Conservation (phyloP, 2,888 invertebrate genomes). For the Megalurothrips usitatus region DNA sequence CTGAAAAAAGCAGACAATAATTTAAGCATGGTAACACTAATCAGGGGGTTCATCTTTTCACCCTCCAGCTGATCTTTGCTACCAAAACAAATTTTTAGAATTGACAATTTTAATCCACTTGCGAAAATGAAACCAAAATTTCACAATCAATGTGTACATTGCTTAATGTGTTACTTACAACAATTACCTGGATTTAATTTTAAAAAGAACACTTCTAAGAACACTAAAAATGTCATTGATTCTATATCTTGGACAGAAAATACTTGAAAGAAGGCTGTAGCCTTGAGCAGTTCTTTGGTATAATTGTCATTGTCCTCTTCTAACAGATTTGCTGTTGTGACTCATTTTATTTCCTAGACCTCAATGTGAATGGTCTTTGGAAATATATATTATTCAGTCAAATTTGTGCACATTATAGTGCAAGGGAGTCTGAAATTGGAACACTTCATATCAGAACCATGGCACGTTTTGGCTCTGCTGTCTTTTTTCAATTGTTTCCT, state of each 20-base stretch:
- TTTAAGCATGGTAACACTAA: not conserved
- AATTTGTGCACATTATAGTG: not conserved
- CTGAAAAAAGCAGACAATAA: not conserved
- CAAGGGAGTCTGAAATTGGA: not conserved
- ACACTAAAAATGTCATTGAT: not conserved
- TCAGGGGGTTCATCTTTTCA: not conserved
- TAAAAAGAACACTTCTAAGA: not conserved
- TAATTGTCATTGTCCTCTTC: not conserved
- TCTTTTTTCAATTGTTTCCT: not conserved
- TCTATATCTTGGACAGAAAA: not conserved
- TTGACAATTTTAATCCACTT: no score
- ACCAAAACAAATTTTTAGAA: no score
- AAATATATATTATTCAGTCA: not conserved
- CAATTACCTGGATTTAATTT: no score
- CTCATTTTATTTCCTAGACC: not conserved
- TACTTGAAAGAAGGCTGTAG: constrained; percentile 14
- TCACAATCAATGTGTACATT: no score
- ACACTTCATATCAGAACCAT: not conserved
- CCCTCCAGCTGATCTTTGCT: not conserved
- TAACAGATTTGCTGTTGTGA: not conserved
- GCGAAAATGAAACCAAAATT: no score
- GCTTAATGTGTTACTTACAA: no score
- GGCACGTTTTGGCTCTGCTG: constrained; percentile 1
- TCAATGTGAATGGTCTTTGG: not conserved
- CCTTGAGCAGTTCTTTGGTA: constrained; percentile 24